Conservation (phyloP, 2,797 vertebrate genomes). For the Amblyraja radiata region DNA sequence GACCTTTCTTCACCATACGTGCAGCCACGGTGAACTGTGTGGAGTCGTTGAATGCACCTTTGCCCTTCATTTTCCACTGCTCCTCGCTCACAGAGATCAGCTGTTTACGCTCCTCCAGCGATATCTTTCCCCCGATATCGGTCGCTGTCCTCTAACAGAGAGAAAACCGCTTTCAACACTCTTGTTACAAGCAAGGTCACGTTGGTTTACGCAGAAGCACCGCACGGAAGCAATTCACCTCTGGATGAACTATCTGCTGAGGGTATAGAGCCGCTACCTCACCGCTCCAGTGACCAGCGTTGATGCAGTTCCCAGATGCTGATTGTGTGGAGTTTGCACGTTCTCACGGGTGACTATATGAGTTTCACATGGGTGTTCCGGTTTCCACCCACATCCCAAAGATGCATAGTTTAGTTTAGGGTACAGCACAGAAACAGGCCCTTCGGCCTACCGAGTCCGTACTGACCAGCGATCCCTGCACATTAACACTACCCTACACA, state of each 20-base stretch:
- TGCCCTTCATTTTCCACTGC: constrained; percentile 65
- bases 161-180: background rate
- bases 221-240: background rate
- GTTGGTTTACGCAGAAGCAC: background rate
- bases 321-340: no score
- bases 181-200: background rate
- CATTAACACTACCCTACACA: no score
- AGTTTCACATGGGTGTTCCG: no score
- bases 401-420: no score
- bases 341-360: no score
- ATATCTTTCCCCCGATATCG: constrained; percentile 57
- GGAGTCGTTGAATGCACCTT: constrained; percentile 69
- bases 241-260: background rate
- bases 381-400: no score
- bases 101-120: constrained; percentile 63
- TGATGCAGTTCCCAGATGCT: no score
- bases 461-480: no score
- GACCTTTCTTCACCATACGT: constrained; percentile 68
- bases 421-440: no score
- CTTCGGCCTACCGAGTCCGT: no score
- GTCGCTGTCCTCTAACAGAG: constrained; percentile 52
- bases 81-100: constrained; percentile 66
- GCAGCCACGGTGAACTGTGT: constrained; percentile 69
- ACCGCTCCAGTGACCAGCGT: no score
- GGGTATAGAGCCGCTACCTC: no score